Percentiles rank a stretch among this genome's conserved stretches.
phyloP scores from a whole-genome alignment of 1,140 invertebrate species.

The Aphaenogaster ashmeadi region DNA sequence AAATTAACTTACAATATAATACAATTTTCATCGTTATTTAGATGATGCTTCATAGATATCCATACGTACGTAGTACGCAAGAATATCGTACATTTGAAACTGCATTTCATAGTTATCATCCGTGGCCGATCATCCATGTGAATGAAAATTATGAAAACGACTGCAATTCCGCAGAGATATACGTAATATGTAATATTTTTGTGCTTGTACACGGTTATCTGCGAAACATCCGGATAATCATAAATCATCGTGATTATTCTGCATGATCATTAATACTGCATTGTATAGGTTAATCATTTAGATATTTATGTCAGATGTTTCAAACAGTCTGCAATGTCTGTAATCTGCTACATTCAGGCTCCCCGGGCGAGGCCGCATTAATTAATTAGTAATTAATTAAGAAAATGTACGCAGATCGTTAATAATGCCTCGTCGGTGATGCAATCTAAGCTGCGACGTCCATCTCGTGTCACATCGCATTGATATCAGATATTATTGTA shows the following conservation, averaged over 20 bases:
- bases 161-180: neutral
- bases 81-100: neutral
- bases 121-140: slow-evolving; percentile 7
- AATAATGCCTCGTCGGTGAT: neutral
- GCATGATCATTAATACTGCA: slow-evolving; percentile 11
- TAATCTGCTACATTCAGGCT: neutral
- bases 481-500: neutral
- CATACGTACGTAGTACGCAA: neutral
- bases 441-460: neutral
- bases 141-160: slow-evolving; percentile 15
- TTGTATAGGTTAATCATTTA: slow-evolving; percentile 11
- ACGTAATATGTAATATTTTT: slow-evolving; percentile 8
- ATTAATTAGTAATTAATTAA: slow-evolving; percentile 33
- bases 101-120: slow-evolving; percentile 7
- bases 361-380: neutral
- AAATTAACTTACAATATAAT: neutral
- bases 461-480: neutral
- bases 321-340: neutral
- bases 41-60: neutral
- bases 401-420: slow-evolving; percentile 7
- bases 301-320: slow-evolving; percentile 35
- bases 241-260: slow-evolving; percentile 3
- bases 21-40: neutral
- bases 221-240: slow-evolving; percentile 19
- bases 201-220: neutral